These are phyloP conservation scores for Tenrec ecaudatus DNA, from an alignment of 2,113 vertebrate species.

Conservation along the genomic window DNA sequence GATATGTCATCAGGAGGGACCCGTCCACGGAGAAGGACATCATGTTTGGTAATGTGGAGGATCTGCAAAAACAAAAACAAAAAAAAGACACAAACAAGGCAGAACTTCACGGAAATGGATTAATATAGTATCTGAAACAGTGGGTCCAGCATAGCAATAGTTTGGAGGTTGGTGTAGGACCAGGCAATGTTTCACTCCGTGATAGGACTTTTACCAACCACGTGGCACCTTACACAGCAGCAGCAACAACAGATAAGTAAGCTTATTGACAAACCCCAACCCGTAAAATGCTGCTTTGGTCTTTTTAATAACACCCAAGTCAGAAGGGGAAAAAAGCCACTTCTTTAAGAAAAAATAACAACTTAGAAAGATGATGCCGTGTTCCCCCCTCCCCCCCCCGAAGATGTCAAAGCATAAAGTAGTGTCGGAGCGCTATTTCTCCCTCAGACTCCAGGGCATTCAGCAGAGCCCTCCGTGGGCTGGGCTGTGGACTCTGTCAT, in stretches of 20 bases:
- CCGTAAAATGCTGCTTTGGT: not conserved
- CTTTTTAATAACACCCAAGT: not conserved
- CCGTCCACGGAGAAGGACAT: too few relatives aligned
- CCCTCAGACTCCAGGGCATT: not conserved
- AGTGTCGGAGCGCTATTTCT: not conserved
- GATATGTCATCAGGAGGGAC: too few relatives aligned
- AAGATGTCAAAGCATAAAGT: not conserved
- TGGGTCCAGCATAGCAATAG: too few relatives aligned
- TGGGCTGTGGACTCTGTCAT: not conserved
- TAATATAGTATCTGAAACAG: too few relatives aligned
- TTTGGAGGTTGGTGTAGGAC: too few relatives aligned
- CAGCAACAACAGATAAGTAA: not conserved
- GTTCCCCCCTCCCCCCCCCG: not conserved
- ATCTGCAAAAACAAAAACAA: too few relatives aligned
- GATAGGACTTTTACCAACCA: too few relatives aligned
- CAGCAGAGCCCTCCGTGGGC: not conserved
- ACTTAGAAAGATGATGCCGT: not conserved
- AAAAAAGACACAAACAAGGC: too few relatives aligned
- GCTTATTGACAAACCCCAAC: not conserved
- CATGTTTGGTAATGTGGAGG: too few relatives aligned
- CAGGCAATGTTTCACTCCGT: too few relatives aligned
- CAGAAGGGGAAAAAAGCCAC: not conserved
- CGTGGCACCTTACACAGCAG: too few relatives aligned
- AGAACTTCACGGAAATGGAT: too few relatives aligned
- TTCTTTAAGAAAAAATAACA: not conserved